Evolutionary conservation across 2,113 vertebrate genomes (phyloP), one percentile per base, ranked within the genome.

Genomic region (Cyphomyrus plagiostoma): DNA sequence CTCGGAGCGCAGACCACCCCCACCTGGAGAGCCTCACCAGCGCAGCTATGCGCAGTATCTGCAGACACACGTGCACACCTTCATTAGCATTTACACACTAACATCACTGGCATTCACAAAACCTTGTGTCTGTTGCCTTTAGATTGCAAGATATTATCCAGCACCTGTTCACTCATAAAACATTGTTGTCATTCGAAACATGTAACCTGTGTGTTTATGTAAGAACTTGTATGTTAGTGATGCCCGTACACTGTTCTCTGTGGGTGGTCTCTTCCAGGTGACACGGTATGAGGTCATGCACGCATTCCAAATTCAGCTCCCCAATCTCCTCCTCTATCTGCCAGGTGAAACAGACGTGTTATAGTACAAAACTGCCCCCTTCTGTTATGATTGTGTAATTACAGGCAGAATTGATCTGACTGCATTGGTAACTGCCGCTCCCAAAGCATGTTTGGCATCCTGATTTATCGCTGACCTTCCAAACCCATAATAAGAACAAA

Each of bases 291-390:
- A 92, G 88, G 11, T 93, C 89, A 91, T 92, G 91, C n/a, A 89
- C 66, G 74, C 10, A 17, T 11, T 90, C 87, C 62, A 92, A 87
- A 83, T 92, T 88, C 66, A 93, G 62, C n/a, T 90, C 70, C 9
- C 89, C 89, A 39, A 92, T 91, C 46, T 89, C 90, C 77, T 92
- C 92, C 48, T 89, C 89, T 74, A 92, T 93, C 93, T 93, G 86
- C 17, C 45, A 84, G 62, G 15, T n/a, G 87, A 9, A 46, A 23
- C 23, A 15, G 30, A 74, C 10, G 1, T 0, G 26, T 42, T 82
- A 58, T 45, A 42, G 21, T 21, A 46, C 39, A 84, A 85, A 21
- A 62, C 52, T 85, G 52, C 39, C 89, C 49, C 85, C 89, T 89
- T 7, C 52, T 62, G 88, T 56, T n/a, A 8, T 4, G 21, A n/a